Evolutionary conservation across 2,113 vertebrate species (phyloP).

Genomic region (Onychorhynchus coronatus): DNA sequence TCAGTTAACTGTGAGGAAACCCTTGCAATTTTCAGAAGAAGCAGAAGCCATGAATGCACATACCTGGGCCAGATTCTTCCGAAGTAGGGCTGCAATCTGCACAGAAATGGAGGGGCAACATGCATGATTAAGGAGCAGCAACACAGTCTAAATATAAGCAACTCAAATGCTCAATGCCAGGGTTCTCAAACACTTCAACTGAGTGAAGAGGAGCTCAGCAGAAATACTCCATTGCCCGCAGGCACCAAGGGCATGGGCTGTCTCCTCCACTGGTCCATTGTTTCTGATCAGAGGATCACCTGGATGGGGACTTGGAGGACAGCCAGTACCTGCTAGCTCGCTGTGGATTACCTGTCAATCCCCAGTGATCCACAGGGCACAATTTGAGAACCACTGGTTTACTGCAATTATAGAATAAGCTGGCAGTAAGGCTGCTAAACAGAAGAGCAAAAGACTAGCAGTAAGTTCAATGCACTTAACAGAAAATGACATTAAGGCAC

Average conservation of each 20-base stretch:
- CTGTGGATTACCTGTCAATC: not conserved
- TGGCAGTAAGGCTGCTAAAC: constrained; percentile 38
- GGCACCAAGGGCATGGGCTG: not conserved
- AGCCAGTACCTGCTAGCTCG: not conserved
- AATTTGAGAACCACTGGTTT: constrained; percentile 52
- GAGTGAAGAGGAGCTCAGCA: not conserved
- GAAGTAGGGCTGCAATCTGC: constrained; percentile 89
- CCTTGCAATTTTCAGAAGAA: constrained; percentile 14
- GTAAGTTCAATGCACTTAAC: constrained; percentile 31
- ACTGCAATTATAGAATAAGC: constrained; percentile 43
- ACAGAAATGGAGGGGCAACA: constrained; percentile 90
- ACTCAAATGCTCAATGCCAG: constrained; percentile 61
- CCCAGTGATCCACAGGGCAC: not conserved
- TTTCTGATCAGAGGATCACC: not conserved
- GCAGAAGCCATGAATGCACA: constrained; percentile 74
- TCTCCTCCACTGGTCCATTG: not conserved
- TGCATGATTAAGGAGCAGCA: constrained; percentile 87
- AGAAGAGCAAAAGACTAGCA: constrained; percentile 30
- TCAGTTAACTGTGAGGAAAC: not conserved
- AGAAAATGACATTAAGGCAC: not conserved
- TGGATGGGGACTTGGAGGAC: not conserved
- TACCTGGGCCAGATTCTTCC: constrained; percentile 94
- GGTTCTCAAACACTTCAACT: constrained; percentile 40
- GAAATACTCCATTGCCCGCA: not conserved
- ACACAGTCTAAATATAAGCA: constrained; percentile 74